phyloP scores from a whole-genome alignment of 2,888 invertebrate species.

The Drosophila seclusa region DNA sequence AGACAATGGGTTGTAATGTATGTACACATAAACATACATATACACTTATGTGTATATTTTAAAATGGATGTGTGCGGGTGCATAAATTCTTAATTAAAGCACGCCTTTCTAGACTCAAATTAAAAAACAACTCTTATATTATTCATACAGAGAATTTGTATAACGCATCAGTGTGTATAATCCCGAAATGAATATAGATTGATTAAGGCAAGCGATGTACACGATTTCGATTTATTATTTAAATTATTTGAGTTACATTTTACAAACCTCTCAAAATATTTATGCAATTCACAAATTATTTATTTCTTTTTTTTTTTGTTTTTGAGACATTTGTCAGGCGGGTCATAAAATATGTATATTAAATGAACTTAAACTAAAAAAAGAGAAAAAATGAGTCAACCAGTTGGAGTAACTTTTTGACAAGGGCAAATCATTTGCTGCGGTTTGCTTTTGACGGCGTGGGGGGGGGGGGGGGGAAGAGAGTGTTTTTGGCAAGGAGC shows the following conservation, averaged over 20 bases:
- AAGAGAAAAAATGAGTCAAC: not conserved
- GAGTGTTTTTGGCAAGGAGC: not conserved
- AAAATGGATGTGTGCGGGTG: slow-evolving; percentile 5
- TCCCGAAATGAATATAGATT: not conserved
- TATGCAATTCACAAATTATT: not conserved
- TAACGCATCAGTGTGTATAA: not conserved
- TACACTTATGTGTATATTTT: not conserved
- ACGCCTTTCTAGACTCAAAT: slow-evolving; percentile 6
- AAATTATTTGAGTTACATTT: not conserved
- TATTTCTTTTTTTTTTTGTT: not conserved
- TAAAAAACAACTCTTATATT: not conserved
- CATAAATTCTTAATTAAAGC: slow-evolving; percentile 50
- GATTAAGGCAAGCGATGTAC: not conserved
- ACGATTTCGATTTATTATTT: not conserved
- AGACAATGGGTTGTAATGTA: slow-evolving; percentile 51
- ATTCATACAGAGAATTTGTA: not conserved
- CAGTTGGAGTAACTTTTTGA: not conserved
- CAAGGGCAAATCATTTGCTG: not conserved
- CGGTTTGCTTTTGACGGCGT: not conserved
- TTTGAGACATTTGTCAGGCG: not conserved
- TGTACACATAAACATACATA: not conserved
- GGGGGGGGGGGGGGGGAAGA: not conserved
- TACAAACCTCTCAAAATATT: not conserved
- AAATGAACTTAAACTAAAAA: not conserved
- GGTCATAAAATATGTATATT: not conserved